phyloP scores from a whole-genome alignment of 2,113 vertebrate genomes.

The Bubo scandiacus region DNA sequence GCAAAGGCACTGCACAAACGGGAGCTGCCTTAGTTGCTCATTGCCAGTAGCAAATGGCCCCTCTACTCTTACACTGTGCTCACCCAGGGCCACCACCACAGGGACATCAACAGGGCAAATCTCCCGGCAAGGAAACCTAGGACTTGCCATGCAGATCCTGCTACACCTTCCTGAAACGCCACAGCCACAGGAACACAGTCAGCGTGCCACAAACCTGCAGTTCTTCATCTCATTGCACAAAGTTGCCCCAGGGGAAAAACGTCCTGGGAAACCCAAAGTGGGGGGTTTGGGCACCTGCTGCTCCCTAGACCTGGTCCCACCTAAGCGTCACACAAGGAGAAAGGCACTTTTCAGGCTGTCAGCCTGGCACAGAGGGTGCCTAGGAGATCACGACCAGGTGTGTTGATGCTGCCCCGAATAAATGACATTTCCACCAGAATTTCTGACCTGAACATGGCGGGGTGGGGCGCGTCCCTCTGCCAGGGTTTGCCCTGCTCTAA shows the following conservation, averaged over 20 bases:
- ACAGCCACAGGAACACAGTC: background rate
- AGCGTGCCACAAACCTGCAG: background rate
- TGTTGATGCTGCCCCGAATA: background rate
- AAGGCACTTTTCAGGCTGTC: background rate
- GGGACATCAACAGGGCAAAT: background rate
- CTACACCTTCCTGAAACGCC: background rate
- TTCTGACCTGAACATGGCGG: rapidly evolving
- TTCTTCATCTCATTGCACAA: background rate
- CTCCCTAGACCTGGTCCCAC: background rate
- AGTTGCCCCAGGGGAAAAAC: background rate
- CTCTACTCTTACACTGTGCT: background rate
- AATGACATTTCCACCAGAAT: background rate
- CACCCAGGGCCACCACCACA: background rate
- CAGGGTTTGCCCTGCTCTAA: background rate
- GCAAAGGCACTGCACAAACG: background rate
- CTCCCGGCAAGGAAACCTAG: background rate
- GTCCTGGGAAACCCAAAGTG: background rate
- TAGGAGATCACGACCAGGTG: too few relatives aligned
- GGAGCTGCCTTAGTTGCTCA: background rate
- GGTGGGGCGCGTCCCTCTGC: background rate
- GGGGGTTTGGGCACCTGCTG: background rate
- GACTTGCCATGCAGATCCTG: background rate
- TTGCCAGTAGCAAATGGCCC: background rate
- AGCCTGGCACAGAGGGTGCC: background rate
- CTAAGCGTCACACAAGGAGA: background rate